Percentiles rank a stretch among this genome's conserved stretches.
Conservation (phyloP, 2,113 vertebrate genomes). For the Emydocephalus ijimae region DNA sequence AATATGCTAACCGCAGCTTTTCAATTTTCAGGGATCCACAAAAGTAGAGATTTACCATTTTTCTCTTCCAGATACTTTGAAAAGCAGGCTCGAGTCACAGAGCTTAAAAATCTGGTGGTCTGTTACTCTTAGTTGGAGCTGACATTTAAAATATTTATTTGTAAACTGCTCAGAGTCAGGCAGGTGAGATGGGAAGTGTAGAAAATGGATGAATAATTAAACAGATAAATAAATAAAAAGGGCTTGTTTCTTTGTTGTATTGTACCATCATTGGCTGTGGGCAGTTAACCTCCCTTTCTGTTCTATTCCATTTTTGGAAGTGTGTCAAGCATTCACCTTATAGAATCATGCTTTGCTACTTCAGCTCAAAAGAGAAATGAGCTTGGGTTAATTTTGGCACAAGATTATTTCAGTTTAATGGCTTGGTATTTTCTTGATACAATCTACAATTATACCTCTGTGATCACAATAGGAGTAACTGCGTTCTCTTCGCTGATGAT, state of each 20-base stretch:
- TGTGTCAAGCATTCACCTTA: not conserved
- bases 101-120: not conserved
- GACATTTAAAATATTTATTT: not conserved
- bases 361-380: not conserved
- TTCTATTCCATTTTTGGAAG: not conserved
- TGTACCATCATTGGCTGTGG: not conserved
- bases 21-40: not conserved
- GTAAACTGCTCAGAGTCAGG: not conserved
- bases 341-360: not conserved
- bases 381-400: not conserved
- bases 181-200: not conserved
- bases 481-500: too few relatives aligned
- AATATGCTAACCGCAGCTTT: not conserved
- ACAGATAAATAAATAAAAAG: not conserved
- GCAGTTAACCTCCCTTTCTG: not conserved
- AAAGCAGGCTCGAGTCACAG: not conserved
- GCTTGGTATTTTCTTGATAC: not conserved
- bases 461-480: too few relatives aligned
- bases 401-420: not conserved
- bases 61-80: not conserved
- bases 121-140: not conserved
- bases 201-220: not conserved
- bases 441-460: not conserved
- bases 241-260: not conserved
- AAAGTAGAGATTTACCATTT: not conserved